Conservation (phyloP, 2,113 vertebrate genomes). For the Podiceps cristatus region DNA sequence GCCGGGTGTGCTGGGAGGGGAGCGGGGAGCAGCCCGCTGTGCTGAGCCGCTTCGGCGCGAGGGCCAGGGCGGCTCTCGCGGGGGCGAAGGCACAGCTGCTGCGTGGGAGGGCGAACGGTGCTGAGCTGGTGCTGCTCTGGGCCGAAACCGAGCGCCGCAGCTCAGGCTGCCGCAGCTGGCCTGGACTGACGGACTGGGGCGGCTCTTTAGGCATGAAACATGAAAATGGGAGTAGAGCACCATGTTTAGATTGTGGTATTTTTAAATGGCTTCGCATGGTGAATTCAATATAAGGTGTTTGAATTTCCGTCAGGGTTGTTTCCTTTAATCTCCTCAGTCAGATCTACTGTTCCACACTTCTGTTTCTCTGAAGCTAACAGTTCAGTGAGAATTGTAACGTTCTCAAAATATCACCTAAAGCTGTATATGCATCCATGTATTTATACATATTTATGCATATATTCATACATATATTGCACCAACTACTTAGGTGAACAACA, state of each 20-base stretch:
- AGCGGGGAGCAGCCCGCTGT: neutral
- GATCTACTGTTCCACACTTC: neutral
- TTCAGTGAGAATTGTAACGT: neutral
- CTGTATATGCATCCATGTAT: neutral
- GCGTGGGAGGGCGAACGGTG: fast-evolving
- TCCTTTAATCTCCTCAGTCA: neutral
- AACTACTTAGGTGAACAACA: neutral
- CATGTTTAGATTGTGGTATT: neutral
- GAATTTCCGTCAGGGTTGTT: neutral
- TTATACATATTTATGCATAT: neutral
- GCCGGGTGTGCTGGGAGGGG: too few species aligned
- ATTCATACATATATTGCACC: neutral
- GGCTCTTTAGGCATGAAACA: neutral
- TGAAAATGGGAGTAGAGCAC: neutral
- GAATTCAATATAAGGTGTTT: neutral
- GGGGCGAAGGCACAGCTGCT: neutral
- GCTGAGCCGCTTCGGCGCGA: fast-evolving
- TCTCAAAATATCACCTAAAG: neutral
- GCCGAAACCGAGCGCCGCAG: neutral
- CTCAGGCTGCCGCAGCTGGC: fast-evolving
- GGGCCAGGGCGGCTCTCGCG: neutral
- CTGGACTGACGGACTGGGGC: neutral
- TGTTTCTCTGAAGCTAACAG: neutral
- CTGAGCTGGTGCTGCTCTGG: neutral
- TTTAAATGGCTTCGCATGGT: neutral